These are phyloP conservation scores for Monochamus saltuarius DNA, from an alignment of 1,140 invertebrate genomes.

Conservation along the genomic window DNA sequence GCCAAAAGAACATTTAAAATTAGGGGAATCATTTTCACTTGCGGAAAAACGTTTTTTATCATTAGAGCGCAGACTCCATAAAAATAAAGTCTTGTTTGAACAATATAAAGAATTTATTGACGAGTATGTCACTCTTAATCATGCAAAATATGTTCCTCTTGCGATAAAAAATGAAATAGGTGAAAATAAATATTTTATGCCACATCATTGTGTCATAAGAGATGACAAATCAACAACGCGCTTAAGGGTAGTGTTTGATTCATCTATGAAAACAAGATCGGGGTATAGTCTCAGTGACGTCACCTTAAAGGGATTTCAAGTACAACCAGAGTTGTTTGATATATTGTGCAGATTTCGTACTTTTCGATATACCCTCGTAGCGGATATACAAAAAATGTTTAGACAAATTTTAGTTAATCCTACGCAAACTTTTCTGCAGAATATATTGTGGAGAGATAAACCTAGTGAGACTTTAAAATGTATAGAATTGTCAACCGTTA, in stretches of 20 bases:
- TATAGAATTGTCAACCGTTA: slow-evolving; percentile 47
- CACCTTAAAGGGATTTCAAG: slow-evolving; percentile 41
- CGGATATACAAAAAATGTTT: slow-evolving; percentile 52
- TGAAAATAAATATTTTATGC: slow-evolving; percentile 45
- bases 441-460: slow-evolving; percentile 48
- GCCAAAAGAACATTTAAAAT: too few relatives aligned
- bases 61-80: too few relatives aligned
- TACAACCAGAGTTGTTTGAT: slow-evolving; percentile 49
- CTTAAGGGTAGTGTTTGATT: slow-evolving; percentile 50
- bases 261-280: slow-evolving; percentile 38
- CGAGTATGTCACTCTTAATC: slow-evolving; percentile 37
- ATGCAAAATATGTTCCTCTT: slow-evolving; percentile 34
- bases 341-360: slow-evolving; percentile 48
- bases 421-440: slow-evolving; percentile 40
- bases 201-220: slow-evolving; percentile 51
- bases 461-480: slow-evolving; percentile 30
- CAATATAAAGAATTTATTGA: slow-evolving; percentile 41
- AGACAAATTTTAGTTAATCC: slow-evolving; percentile 44
- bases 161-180: neutral
- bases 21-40: too few relatives aligned
- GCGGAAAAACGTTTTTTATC: too few relatives aligned
- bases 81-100: neutral
- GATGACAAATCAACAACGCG: slow-evolving; percentile 40
- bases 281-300: slow-evolving; percentile 46
- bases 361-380: slow-evolving; percentile 37